These are phyloP conservation scores for Epizoanthus ramosus DNA, from an alignment of 92 coral and sea anemone genomes.

Conservation along the genomic window DNA sequence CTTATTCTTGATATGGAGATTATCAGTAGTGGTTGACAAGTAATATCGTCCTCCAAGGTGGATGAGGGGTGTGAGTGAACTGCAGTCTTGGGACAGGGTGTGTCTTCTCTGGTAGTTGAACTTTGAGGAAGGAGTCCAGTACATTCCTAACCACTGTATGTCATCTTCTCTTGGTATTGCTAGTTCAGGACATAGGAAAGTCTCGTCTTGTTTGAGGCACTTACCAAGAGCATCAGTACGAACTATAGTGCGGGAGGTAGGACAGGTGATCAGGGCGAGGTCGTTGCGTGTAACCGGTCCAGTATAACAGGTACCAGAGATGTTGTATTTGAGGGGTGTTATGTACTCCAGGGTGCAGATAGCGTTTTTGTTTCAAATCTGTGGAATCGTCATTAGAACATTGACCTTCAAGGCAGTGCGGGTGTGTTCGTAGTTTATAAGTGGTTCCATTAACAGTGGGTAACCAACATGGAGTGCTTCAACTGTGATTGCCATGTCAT, in stretches of 20 bases:
- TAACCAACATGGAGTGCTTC: neutral
- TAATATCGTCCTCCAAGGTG: no score
- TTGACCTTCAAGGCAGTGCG: neutral
- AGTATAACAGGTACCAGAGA: neutral
- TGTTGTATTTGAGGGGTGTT: slow-evolving; percentile 14
- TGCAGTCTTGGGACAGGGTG: neutral
- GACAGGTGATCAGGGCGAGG: neutral
- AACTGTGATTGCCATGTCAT: neutral
- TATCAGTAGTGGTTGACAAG: no score
- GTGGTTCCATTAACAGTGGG: neutral
- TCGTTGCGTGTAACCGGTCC: slow-evolving; percentile 5
- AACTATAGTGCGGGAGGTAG: no score
- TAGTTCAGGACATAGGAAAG: no score
- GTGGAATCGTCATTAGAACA: neutral
- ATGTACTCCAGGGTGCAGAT: neutral
- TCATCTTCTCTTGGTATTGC: no score
- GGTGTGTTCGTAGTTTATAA: neutral
- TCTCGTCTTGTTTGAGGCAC: no score
- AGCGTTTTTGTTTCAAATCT: neutral
- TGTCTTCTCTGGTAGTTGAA: neutral
- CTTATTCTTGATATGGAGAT: no score
- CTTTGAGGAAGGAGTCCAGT: neutral
- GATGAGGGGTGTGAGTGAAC: neutral
- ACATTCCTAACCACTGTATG: neutral
- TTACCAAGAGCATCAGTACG: no score